phyloP scores from a whole-genome alignment of 2,797 vertebrate species.

The Sitta carolinensis region DNA sequence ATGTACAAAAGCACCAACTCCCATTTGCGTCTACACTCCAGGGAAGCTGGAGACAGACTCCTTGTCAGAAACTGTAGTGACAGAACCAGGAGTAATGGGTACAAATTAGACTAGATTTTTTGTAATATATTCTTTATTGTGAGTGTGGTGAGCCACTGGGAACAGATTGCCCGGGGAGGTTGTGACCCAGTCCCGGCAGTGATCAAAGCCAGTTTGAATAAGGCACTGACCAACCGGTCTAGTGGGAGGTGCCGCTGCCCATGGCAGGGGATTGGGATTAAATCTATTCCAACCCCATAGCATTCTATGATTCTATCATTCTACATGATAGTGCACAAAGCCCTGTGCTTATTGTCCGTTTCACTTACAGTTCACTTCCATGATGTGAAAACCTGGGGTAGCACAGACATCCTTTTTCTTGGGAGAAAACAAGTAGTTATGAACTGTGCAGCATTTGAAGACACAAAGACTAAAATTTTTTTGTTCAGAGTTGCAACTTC shows the following conservation, averaged over 20 bases:
- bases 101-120: neutral
- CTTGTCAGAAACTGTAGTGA: neutral
- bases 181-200: neutral
- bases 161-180: neutral
- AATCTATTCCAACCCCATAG: neutral
- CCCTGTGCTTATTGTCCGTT: neutral
- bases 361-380: neutral
- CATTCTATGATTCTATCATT: neutral
- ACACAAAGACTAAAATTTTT: neutral
- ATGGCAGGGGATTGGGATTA: neutral
- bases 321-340: neutral
- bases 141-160: neutral
- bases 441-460: neutral
- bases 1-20: accelerated
- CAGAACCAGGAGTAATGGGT: neutral
- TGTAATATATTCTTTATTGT: neutral
- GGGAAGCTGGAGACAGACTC: too few relatives aligned
- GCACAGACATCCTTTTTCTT: neutral
- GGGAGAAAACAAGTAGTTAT: neutral
- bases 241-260: neutral
- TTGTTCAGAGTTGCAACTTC: neutral
- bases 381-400: neutral
- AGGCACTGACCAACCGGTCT: neutral
- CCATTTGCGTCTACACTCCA: neutral
- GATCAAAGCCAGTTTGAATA: too few relatives aligned